A percentile compares a stretch with the other conserved stretches of the same genome.
These are phyloP conservation scores for Phyllopteryx taeniolatus DNA, from an alignment of 2,113 vertebrate species.

Conservation along the genomic window DNA sequence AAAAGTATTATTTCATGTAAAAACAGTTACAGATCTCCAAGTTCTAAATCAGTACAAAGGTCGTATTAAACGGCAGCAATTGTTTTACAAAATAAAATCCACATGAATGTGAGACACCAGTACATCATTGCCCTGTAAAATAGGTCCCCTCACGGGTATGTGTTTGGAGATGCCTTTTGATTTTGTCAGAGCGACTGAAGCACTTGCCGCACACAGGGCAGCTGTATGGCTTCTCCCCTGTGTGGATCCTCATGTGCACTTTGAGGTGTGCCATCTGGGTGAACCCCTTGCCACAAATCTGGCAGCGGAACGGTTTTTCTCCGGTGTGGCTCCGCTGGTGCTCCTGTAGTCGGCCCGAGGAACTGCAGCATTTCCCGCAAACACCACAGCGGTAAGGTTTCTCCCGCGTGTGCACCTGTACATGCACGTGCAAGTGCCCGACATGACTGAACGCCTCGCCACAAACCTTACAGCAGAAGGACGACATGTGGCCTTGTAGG, in stretches of 20 bases:
- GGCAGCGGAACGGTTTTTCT: constrained; percentile 71
- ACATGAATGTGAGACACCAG: constrained; percentile 29
- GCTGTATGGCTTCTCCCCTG: constrained; percentile 71
- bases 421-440: constrained; percentile 68
- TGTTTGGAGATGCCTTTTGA: constrained; percentile 72
- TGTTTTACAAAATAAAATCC: constrained; percentile 38
- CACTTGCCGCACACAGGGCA: constrained; percentile 72
- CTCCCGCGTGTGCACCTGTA: constrained; percentile 70
- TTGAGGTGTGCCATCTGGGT: constrained; percentile 73
- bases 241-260: constrained; percentile 73
- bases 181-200: constrained; percentile 73
- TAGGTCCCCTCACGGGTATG: constrained; percentile 69
- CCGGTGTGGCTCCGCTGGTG: constrained; percentile 72
- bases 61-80: constrained; percentile 46
- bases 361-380: constrained; percentile 72
- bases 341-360: constrained; percentile 68
- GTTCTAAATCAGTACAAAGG: constrained; percentile 35
- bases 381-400: constrained; percentile 72
- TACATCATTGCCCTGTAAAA: constrained; percentile 67
- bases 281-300: constrained; percentile 72
- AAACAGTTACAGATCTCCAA: constrained; percentile 34
- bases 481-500: constrained; percentile 60
- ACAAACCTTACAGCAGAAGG: constrained; percentile 70
- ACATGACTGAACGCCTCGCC: constrained; percentile 68
- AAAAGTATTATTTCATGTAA: constrained; percentile 44